Conservation (phyloP, 2,797 vertebrate genomes). For the Crenuchus spilurus region DNA sequence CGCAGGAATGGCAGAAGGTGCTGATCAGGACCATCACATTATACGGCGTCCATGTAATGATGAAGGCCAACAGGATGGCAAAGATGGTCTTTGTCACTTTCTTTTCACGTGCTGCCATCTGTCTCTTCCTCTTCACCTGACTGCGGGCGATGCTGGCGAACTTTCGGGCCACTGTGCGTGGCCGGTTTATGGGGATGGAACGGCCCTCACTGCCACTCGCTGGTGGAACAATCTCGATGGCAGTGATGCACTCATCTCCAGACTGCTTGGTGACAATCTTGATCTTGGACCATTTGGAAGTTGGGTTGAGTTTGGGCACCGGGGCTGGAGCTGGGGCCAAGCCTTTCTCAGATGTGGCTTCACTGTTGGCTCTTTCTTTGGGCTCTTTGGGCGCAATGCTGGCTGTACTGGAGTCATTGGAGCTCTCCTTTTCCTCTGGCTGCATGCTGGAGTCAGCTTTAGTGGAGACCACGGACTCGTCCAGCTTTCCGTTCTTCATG, state of each 20-base stretch:
- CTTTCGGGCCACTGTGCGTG: constrained; percentile 90
- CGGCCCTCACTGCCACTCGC: constrained; percentile 83
- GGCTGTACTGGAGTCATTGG: constrained; percentile 94
- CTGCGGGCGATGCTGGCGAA: constrained; percentile 97
- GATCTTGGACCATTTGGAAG: constrained; percentile 95
- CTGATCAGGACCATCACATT: constrained; percentile 99
- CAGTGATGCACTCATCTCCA: constrained; percentile 93
- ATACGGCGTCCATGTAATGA: constrained; percentile 97
- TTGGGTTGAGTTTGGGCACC: constrained; percentile 65
- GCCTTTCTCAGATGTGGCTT: constrained; percentile 72
- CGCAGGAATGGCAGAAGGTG: constrained; percentile 93
- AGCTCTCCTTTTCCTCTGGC: constrained; percentile 91
- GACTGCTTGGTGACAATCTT: constrained; percentile 97
- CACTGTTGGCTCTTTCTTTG: constrained; percentile 80
- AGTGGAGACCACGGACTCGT: constrained; percentile 66
- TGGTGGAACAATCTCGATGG: constrained; percentile 92
- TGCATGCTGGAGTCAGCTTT: constrained; percentile 69
- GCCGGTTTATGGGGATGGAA: constrained; percentile 84
- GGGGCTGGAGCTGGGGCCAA: constrained; percentile 14
- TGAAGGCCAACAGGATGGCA: constrained; percentile 96
- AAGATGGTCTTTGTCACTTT: constrained; percentile 99
- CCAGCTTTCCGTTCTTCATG: constrained; percentile 87
- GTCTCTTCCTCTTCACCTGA: constrained; percentile 95
- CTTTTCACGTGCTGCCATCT: constrained; percentile 97
- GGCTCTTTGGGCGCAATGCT: constrained; percentile 88